Conservation (phyloP, 2,888 invertebrate species). For the Suillia variegata region DNA sequence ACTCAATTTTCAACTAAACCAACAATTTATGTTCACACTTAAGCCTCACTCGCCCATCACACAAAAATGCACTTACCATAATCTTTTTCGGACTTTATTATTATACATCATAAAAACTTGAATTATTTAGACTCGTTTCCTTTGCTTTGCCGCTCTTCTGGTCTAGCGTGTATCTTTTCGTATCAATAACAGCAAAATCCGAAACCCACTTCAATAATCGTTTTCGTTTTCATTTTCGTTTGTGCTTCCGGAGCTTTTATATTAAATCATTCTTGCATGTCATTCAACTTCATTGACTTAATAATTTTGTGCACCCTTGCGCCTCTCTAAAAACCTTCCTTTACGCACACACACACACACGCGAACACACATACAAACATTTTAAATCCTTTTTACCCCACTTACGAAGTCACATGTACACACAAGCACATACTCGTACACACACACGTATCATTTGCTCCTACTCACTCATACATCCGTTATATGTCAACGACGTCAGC, state of each 20-base stretch:
- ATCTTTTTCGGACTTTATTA: too few relatives aligned
- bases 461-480: background rate
- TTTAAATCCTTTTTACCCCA: slow-evolving; percentile 6
- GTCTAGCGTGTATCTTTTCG: background rate
- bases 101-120: background rate
- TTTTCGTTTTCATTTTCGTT: too few relatives aligned
- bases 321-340: background rate
- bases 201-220: too few relatives aligned
- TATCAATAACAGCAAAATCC: too few relatives aligned
- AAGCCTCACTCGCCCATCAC: too few relatives aligned
- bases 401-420: too few relatives aligned
- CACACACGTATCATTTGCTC: background rate
- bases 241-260: background rate
- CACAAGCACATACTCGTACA: background rate
- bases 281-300: slow-evolving; percentile 1
- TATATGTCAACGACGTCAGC: slow-evolving; percentile 2
- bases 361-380: too few relatives aligned
- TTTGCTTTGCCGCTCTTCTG: background rate
- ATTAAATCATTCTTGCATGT: background rate
- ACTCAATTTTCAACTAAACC: too few relatives aligned
- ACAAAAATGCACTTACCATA: background rate
- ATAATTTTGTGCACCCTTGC: background rate
- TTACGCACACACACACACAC: too few relatives aligned
- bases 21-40: too few relatives aligned
- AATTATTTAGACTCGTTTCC: background rate